Evolutionary conservation across 1,140 invertebrate genomes (phyloP), one percentile per base, ranked within the genome.

Genomic region (Ericerus pela): DNA sequence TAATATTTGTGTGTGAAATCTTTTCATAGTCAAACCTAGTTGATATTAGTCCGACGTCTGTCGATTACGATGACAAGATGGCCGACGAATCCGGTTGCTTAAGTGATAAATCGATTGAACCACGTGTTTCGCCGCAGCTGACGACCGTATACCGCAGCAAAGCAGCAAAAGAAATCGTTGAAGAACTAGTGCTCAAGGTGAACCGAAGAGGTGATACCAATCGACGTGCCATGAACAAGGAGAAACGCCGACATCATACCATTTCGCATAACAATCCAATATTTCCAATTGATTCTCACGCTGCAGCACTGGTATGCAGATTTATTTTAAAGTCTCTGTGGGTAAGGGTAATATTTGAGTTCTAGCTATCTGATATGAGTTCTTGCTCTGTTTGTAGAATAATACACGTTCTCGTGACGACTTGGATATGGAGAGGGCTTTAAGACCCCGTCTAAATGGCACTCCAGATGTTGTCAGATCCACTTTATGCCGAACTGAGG

Each of bases 401-500:
- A 47, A 47, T 47, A 16, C 41, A 2, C 67, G 85, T 57, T 83
- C 85, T 5, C 72, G 85, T 33, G 87, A 90, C 66, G 87, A 91
- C 71, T 70, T 88, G 27, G 86, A 90, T 62, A 87, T 89, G 82
- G 85, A 87, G 67, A 73, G 83, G 53, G 85, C 81, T 3, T 66
- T 88, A 3, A 64, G 79, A 55, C 79, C 80, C 4, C 70, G 79
- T 54, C 76, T 81, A 5, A 66, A 65, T 22, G 80, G 79, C 62
- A 79, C 83, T n/a, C 84, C 87, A 1, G 86, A 89, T 70, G 84
- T 89, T 37, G 85, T 89, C 3, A 74, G 85, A 38, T 88, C 85
- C 0, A 87, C 86, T 1, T 64, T 87, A 55, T 79, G 79, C 27
- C 67, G 76, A 56, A 75, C 75, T 59, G 76, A 80, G 61, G 62